Conservation (phyloP, 2,113 vertebrate genomes). For the Microtus ochrogaster region DNA sequence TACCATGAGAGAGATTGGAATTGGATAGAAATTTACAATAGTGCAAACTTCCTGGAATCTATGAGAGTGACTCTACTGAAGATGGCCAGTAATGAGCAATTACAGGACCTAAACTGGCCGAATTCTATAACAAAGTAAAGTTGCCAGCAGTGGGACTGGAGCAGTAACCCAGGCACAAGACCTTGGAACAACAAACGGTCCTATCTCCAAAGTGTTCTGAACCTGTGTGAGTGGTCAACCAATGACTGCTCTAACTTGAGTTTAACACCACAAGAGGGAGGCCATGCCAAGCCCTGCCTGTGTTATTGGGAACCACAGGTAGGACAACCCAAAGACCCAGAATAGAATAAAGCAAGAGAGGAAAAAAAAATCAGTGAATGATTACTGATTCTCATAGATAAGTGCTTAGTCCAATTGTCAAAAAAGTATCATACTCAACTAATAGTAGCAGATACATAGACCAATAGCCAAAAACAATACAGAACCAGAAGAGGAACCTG, state of each 20-base stretch:
- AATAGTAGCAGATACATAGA: background rate
- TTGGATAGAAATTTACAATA: rapidly evolving
- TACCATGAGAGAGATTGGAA: background rate
- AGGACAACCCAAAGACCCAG: background rate
- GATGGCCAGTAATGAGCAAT: background rate
- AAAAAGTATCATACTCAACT: background rate
- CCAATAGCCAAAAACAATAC: background rate
- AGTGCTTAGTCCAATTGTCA: background rate
- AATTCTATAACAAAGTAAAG: background rate
- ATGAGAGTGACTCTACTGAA: background rate
- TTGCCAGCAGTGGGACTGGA: background rate
- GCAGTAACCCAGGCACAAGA: background rate
- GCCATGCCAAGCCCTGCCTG: background rate
- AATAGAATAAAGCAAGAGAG: background rate
- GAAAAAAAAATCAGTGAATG: background rate
- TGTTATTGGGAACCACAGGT: background rate
- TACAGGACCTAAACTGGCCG: background rate
- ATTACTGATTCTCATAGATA: background rate
- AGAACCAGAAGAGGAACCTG: background rate
- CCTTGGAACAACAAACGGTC: background rate
- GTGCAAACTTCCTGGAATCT: background rate
- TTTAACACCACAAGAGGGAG: background rate
- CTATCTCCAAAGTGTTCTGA: background rate
- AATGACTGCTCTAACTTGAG: background rate
- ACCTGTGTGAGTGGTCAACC: background rate